Conservation (phyloP, 2,113 vertebrate genomes). For the Psittacara wagleri region DNA sequence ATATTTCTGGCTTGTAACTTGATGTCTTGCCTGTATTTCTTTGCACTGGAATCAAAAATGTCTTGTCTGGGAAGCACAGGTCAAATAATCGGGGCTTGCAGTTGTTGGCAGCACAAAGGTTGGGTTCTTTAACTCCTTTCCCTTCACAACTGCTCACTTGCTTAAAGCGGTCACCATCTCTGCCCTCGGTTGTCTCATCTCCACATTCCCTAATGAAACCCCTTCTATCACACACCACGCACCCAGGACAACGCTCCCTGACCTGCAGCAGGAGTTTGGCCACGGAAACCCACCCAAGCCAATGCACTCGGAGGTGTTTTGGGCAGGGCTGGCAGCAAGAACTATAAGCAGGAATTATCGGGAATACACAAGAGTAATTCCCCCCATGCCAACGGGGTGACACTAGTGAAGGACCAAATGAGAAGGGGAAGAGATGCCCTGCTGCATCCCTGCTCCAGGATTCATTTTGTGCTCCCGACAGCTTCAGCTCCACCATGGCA, state of each 20-base stretch:
- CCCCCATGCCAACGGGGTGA: neutral
- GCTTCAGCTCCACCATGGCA: neutral
- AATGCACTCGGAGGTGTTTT: neutral
- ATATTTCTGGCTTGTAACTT: conserved; percentile 26
- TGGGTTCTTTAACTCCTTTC: neutral
- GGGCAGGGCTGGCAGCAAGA: neutral
- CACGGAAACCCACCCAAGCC: neutral
- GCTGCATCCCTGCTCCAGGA: neutral
- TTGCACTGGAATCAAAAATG: neutral
- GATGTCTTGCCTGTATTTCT: neutral
- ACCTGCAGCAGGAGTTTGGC: neutral
- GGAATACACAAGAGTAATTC: fast-evolving
- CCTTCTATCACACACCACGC: neutral
- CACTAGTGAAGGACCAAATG: fast-evolving
- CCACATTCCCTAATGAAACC: fast-evolving
- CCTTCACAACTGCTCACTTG: neutral
- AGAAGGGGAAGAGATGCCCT: neutral
- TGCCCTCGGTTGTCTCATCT: neutral
- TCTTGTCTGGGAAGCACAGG: neutral
- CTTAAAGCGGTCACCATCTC: neutral
- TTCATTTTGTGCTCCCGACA: too few species aligned
- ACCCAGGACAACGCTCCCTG: neutral
- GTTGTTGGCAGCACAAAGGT: neutral
- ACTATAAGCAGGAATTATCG: neutral
- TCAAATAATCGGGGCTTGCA: neutral